Evolutionary conservation across 2,113 vertebrate genomes (phyloP).

Genomic region (Stigmatopora nigra): DNA sequence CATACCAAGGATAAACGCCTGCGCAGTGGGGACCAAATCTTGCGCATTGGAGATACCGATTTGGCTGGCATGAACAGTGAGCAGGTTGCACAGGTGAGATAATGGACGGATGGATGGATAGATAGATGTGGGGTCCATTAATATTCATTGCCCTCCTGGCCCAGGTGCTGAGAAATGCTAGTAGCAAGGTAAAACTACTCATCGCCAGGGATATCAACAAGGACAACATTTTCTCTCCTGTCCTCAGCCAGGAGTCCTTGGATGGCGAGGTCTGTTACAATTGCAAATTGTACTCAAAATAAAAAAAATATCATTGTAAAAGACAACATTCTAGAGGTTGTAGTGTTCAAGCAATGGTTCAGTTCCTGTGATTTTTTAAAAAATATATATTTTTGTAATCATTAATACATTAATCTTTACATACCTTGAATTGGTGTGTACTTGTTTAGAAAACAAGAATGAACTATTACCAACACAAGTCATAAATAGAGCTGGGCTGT

Average conservation of each 20-base stretch:
- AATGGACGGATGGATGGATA: neutral
- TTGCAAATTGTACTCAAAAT: neutral
- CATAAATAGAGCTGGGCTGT: too few relatives aligned
- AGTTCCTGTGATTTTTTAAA: neutral
- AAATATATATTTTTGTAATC: neutral
- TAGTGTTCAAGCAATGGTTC: neutral
- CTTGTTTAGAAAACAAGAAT: neutral
- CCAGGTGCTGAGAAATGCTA: slow-evolving; percentile 84
- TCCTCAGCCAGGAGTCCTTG: slow-evolving; percentile 59
- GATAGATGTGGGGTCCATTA: neutral
- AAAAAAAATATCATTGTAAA: neutral
- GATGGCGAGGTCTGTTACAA: slow-evolving; percentile 25
- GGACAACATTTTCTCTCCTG: slow-evolving; percentile 64
- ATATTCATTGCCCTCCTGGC: slow-evolving; percentile 16
- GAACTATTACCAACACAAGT: neutral
- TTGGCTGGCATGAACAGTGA: slow-evolving; percentile 85
- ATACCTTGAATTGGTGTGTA: neutral
- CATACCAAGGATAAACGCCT: slow-evolving; percentile 78
- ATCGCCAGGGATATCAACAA: slow-evolving; percentile 77
- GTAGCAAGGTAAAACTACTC: slow-evolving; percentile 81
- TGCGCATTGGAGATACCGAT: slow-evolving; percentile 87
- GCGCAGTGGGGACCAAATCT: slow-evolving; percentile 85
- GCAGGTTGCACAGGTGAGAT: slow-evolving; percentile 82
- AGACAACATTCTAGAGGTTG: neutral
- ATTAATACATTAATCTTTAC: neutral